These are phyloP conservation scores for Lasioglossum malachurum DNA, from an alignment of 2,888 invertebrate species.

Conservation along the genomic window DNA sequence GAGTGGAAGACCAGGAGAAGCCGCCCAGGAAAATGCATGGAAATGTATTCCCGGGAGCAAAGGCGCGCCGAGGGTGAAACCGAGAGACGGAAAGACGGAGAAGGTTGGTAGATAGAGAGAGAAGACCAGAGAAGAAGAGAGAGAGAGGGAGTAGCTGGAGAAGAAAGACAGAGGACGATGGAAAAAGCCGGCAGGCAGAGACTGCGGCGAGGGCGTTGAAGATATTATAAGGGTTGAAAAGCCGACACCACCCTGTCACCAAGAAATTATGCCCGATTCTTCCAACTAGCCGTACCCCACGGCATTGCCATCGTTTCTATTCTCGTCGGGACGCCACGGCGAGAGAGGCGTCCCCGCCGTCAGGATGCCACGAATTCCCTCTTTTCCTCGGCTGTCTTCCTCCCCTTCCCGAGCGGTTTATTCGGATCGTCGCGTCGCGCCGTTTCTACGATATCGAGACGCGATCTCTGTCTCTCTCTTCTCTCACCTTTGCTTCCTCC, in stretches of 20 bases:
- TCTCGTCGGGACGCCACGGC: conserved; percentile 1
- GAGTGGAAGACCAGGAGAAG: conserved; percentile 66
- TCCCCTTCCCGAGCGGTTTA: conserved; percentile 71
- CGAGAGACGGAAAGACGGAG: conserved; percentile 44
- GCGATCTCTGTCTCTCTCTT: background rate
- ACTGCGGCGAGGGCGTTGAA: conserved; percentile 73
- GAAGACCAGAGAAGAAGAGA: background rate
- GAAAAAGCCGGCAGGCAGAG: conserved; percentile 44
- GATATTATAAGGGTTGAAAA: conserved; percentile 84
- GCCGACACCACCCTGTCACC: conserved; percentile 82
- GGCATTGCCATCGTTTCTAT: conserved; percentile 52
- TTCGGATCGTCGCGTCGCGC: conserved; percentile 74
- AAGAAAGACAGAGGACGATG: conserved; percentile 20
- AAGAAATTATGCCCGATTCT: conserved; percentile 82
- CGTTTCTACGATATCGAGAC: conserved; percentile 1
- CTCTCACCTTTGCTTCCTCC: background rate
- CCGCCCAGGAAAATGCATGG: conserved; percentile 83
- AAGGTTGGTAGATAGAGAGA: background rate
- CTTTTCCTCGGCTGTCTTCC: conserved; percentile 18
- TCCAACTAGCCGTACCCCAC: conserved; percentile 55
- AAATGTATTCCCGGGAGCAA: conserved; percentile 82
- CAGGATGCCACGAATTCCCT: conserved; percentile 37
- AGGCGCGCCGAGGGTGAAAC: conserved; percentile 64
- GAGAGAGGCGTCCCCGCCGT: conserved; percentile 12
- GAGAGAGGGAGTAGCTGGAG: background rate